Conservation (phyloP, 1,140 invertebrate species). For the Acromyrmex charruanus region DNA sequence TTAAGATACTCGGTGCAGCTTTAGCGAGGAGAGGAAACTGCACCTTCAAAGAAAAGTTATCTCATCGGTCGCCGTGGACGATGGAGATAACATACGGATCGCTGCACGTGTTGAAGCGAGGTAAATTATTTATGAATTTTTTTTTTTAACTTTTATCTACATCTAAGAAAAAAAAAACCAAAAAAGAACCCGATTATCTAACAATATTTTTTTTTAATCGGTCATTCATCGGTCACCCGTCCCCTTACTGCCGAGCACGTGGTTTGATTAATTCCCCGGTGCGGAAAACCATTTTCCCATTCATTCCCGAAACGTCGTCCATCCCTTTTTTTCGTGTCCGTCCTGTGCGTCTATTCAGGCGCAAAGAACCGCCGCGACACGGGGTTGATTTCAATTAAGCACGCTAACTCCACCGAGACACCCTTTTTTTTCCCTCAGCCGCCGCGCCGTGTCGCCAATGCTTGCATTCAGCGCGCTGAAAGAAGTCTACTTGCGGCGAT, state of each 20-base stretch:
- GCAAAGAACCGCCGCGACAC: constrained; percentile 62
- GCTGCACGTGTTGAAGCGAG: constrained; percentile 4
- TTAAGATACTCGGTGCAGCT: constrained; percentile 44
- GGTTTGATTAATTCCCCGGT: neutral
- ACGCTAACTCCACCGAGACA: constrained; percentile 43
- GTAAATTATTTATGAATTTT: neutral
- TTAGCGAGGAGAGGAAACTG: constrained; percentile 34
- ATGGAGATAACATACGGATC: constrained; percentile 6
- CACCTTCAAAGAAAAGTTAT: constrained; percentile 55
- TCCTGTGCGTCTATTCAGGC: constrained; percentile 20
- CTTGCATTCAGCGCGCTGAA: constrained; percentile 55
- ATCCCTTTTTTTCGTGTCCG: constrained; percentile 11
- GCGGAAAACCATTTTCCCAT: constrained; percentile 30
- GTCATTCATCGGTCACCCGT: neutral
- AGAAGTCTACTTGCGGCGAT: constrained; percentile 22
- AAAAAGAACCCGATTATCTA: neutral
- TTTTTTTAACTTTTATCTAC: neutral
- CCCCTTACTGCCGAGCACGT: neutral
- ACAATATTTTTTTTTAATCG: constrained; percentile 8
- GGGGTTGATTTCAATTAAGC: constrained; percentile 79
- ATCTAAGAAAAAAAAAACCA: neutral
- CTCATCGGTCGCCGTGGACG: constrained; percentile 25
- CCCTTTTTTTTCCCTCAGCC: constrained; percentile 20
- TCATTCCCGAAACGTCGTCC: constrained; percentile 34
- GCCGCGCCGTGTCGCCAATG: constrained; percentile 22